phyloP scores from a whole-genome alignment of 2,888 invertebrate genomes.

The Lasioglossum figueresi region DNA sequence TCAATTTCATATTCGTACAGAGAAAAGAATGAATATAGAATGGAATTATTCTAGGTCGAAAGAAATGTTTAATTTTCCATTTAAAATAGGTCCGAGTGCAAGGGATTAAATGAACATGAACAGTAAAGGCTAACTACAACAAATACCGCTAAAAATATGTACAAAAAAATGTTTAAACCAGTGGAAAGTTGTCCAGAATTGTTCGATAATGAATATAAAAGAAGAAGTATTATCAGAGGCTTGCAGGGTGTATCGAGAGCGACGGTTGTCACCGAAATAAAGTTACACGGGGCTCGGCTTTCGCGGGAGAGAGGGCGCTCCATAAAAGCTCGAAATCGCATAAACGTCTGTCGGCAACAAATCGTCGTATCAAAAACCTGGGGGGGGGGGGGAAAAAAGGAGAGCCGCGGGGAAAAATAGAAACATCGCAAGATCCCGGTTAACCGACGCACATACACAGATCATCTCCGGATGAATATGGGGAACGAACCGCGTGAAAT shows the following conservation, averaged over 20 bases:
- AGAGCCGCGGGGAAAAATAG: background rate
- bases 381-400: background rate
- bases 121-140: too few species aligned
- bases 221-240: background rate
- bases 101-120: too few species aligned
- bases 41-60: too few species aligned
- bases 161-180: too few species aligned
- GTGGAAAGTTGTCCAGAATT: too few species aligned
- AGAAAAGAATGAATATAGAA: too few species aligned
- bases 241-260: background rate
- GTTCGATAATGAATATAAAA: background rate
- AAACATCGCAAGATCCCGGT: background rate
- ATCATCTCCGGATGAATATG: background rate
- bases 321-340: conserved; percentile 3
- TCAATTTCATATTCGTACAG: too few species aligned
- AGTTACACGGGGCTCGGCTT: background rate
- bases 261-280: background rate
- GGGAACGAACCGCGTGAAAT: conserved; percentile 36
- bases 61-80: too few species aligned
- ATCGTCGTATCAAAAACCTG: background rate
- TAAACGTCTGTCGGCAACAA: conserved; percentile 9
- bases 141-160: too few species aligned
- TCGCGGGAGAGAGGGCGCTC: background rate
- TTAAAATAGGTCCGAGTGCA: too few species aligned
- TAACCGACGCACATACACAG: conserved; percentile 6